Evolutionary conservation across 2,113 vertebrate species (phyloP).

Genomic region (Plotosus lineatus): DNA sequence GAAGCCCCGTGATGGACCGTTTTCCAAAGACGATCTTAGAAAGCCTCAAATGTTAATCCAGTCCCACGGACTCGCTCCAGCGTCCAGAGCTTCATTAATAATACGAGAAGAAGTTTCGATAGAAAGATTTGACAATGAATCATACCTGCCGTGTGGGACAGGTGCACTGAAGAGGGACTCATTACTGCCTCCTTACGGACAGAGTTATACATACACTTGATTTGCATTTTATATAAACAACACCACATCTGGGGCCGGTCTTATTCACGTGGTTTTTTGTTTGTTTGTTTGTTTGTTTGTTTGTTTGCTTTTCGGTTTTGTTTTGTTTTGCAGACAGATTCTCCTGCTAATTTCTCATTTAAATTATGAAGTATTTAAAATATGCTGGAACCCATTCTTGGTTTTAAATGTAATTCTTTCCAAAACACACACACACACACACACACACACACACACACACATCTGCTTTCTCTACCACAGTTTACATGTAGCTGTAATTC

Average conservation of each 20-base stretch:
- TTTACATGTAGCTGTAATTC: not conserved
- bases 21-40: not conserved
- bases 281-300: not conserved
- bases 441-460: not conserved
- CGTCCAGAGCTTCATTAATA: not conserved
- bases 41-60: not conserved
- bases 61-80: not conserved
- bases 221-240: not conserved
- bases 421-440: not conserved
- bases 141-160: not conserved
- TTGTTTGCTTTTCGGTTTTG: too few relatives aligned
- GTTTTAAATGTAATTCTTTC: not conserved
- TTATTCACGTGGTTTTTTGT: too few relatives aligned
- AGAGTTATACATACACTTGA: not conserved
- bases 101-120: not conserved
- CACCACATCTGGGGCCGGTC: not conserved
- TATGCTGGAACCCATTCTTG: not conserved
- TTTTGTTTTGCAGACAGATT: not conserved
- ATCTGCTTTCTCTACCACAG: not conserved
- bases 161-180: not conserved
- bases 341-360: not conserved
- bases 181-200: conserved; percentile 33
- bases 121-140: not conserved
- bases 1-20: not conserved
- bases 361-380: too few relatives aligned